phyloP scores from a whole-genome alignment of 2,888 invertebrate species.

The Glomeris marginata region DNA sequence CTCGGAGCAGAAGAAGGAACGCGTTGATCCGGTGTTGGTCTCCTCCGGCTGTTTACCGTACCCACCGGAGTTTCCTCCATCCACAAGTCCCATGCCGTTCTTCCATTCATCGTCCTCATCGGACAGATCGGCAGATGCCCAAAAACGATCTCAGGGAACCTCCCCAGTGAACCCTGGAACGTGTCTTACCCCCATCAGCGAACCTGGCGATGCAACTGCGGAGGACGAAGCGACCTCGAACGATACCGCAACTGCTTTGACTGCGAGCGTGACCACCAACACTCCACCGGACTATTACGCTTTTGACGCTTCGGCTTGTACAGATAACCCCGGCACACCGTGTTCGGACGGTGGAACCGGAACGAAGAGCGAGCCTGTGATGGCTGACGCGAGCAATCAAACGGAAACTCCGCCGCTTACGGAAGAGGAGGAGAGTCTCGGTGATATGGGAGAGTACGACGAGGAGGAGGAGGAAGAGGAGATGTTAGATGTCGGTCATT shows the following conservation, averaged over 20 bases:
- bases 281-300: not conserved
- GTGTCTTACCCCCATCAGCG: conserved; percentile 6
- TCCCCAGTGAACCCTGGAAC: conserved; percentile 12
- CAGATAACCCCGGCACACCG: conserved; percentile 5
- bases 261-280: conserved; percentile 10
- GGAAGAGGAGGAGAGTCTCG: conserved; percentile 40
- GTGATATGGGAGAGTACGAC: not conserved
- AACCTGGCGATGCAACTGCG: not conserved
- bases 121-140: conserved; percentile 4
- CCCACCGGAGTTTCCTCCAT: conserved; percentile 9
- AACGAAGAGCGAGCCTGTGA: conserved; percentile 8
- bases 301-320: not conserved
- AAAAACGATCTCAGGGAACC: conserved; percentile 13
- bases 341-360: not conserved
- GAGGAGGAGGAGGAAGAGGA: not conserved
- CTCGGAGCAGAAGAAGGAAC: too few relatives aligned
- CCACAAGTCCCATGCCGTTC: conserved; percentile 8
- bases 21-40: too few relatives aligned
- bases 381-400: conserved; percentile 59
- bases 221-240: conserved; percentile 1
- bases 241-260: conserved; percentile 16
- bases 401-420: conserved; percentile 57
- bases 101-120: conserved; percentile 10
- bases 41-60: too few relatives aligned
- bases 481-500: not conserved